phyloP scores from a whole-genome alignment of 1,140 invertebrate species.

The Euwallacea similis region DNA sequence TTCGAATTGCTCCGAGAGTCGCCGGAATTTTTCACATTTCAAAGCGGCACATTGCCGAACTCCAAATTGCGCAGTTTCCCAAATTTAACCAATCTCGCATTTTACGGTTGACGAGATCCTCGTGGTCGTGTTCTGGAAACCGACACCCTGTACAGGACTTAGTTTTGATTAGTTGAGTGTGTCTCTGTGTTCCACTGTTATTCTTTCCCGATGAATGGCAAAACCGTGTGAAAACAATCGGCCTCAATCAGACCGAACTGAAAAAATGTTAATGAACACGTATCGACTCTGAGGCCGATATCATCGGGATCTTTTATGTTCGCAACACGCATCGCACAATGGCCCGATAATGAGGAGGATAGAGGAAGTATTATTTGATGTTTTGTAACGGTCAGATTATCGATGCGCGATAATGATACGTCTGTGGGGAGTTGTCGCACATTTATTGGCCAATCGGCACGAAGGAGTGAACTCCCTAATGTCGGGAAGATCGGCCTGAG shows the following conservation, averaged over 20 bases:
- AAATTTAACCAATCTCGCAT: too few relatives aligned
- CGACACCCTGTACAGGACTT: too few relatives aligned
- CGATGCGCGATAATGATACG: constrained; percentile 2
- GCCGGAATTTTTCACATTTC: too few relatives aligned
- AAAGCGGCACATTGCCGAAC: too few relatives aligned
- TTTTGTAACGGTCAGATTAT: constrained; percentile 21
- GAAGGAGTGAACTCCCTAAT: not conserved
- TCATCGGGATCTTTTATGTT: constrained; percentile 25
- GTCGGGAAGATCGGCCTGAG: not conserved
- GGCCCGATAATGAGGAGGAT: constrained; percentile 28
- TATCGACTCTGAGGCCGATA: constrained; percentile 24
- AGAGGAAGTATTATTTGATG: constrained; percentile 34
- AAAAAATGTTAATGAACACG: constrained; percentile 29
- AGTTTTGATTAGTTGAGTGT: too few relatives aligned
- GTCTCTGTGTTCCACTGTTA: too few relatives aligned
- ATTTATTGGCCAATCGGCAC: not conserved
- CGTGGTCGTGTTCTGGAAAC: too few relatives aligned
- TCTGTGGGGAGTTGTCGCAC: not conserved
- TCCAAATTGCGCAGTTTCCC: too few relatives aligned
- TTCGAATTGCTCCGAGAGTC: too few relatives aligned
- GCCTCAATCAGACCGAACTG: constrained; percentile 16
- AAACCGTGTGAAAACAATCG: constrained; percentile 28
- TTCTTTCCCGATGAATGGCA: too few relatives aligned
- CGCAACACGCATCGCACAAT: constrained; percentile 31
- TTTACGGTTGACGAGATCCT: too few relatives aligned